Evolutionary conservation across 2,797 vertebrate species (phyloP).

Genomic region (Aplochiton taeniatus): DNA sequence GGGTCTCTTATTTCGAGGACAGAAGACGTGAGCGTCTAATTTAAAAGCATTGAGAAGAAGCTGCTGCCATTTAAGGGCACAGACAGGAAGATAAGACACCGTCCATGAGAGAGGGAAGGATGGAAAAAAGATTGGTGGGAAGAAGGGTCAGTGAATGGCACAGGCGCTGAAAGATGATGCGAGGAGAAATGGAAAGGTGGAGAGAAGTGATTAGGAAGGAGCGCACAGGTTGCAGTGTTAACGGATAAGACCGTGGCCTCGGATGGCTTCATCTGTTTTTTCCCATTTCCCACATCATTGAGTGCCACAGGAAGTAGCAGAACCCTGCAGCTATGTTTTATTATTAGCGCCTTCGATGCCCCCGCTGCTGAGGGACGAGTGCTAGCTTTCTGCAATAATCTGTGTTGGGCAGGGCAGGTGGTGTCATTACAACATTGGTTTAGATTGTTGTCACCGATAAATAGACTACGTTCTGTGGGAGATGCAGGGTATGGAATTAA

Average conservation of each 20-base stretch:
- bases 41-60: slow-evolving; percentile 18
- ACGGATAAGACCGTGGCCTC: not conserved
- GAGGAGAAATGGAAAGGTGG: not conserved
- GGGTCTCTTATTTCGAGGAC: slow-evolving; percentile 47
- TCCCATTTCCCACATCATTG: slow-evolving; percentile 60
- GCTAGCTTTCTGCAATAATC: too few relatives aligned
- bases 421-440: too few relatives aligned
- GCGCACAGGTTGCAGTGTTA: slow-evolving; percentile 22
- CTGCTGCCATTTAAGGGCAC: slow-evolving; percentile 13
- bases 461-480: too few relatives aligned
- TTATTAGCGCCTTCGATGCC: slow-evolving; percentile 45
- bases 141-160: not conserved
- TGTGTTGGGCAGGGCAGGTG: too few relatives aligned
- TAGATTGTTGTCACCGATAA: too few relatives aligned
- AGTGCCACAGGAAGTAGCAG: slow-evolving; percentile 42
- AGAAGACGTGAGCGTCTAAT: slow-evolving; percentile 40
- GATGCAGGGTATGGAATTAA: too few relatives aligned
- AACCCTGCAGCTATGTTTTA: slow-evolving; percentile 39
- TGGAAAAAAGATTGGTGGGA: not conserved
- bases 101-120: not conserved
- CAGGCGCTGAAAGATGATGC: not conserved
- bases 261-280: slow-evolving; percentile 48
- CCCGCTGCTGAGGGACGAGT: slow-evolving; percentile 11
- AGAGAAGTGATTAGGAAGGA: slow-evolving; percentile 1
- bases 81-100: not conserved